Evolutionary conservation across 1,140 invertebrate species (phyloP), one percentile per base, ranked within the genome.

Genomic region (Coptotermes formosanus): DNA sequence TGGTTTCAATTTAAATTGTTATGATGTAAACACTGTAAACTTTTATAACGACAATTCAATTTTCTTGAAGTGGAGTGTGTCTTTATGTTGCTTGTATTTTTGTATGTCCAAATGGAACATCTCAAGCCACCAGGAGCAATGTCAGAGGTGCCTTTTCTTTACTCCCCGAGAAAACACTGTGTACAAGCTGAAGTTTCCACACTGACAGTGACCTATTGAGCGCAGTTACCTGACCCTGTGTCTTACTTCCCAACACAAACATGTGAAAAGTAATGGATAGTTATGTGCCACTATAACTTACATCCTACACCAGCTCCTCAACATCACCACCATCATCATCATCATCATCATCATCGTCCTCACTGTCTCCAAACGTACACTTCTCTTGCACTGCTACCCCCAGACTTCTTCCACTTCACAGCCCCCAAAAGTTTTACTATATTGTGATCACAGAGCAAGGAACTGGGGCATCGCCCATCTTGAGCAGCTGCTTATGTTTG

Each of bases 171-270:
- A n/a, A 87, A 69, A 88, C 88, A n/a, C 87, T 82, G 43, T 86
- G 84, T 32, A 86, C 91, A n/a, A 94, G 89, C 87, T 94, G 93
- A 21, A 94, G 90, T 88, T 93, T 94, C 94, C 94, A 95, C 25
- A 95, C 91, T 0, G 94, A 94, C 9, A 95, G 91, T 0, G 94
- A 94, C 88, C 94, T 91, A 87, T 94, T 93, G 87, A 95, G 95
- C 32, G 94, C 93, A 4, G 94, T 94, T 3, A 94, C 93, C 87
- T 94, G 94, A 16, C 94, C 94, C 69, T 94, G 93, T 88, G 94
- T 94, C 88, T 94, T 94, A 0, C 94, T 94, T 11, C 94, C 94
- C 11, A 95, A 91, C 11, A 95, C 87, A 88, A 94, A 95, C 21
- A 94, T 92, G 87, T 94, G 94, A 32, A 94, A 89, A 0, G 93